These are phyloP conservation scores for Diabrotica undecimpunctata DNA, from an alignment of 1,140 invertebrate species.

Conservation along the genomic window DNA sequence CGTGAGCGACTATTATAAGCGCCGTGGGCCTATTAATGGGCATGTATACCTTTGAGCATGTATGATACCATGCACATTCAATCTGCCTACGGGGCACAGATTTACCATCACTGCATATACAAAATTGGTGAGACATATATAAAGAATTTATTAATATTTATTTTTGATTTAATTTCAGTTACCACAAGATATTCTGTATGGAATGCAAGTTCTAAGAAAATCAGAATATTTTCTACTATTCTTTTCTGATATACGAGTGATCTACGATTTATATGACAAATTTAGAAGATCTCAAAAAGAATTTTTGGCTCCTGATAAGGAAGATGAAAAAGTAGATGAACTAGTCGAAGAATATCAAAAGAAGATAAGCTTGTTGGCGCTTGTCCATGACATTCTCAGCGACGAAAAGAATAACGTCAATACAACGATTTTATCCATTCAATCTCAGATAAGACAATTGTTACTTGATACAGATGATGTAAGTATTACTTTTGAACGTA, in stretches of 20 bases:
- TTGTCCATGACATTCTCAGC: conserved; percentile 58
- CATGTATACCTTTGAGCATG: no score
- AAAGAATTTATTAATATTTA: no score
- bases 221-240: conserved; percentile 33
- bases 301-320: conserved; percentile 43
- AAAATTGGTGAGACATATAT: no score
- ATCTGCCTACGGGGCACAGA: no score
- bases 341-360: conserved; percentile 48
- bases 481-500: no score
- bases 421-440: neutral
- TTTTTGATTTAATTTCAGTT: conserved; percentile 17
- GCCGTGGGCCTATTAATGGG: no score
- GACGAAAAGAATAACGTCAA: conserved; percentile 48
- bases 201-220: conserved; percentile 37
- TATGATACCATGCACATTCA: no score
- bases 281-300: conserved; percentile 55
- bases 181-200: conserved; percentile 37
- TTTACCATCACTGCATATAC: no score
- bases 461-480: no score
- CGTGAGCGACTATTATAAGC: no score
- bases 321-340: neutral
- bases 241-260: conserved; percentile 50
- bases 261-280: conserved; percentile 57
- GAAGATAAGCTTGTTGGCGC: conserved; percentile 54
- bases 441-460: no score